These are phyloP conservation scores for Hydrolagus affinis DNA, from an alignment of 2,113 vertebrate species.

Conservation along the genomic window DNA sequence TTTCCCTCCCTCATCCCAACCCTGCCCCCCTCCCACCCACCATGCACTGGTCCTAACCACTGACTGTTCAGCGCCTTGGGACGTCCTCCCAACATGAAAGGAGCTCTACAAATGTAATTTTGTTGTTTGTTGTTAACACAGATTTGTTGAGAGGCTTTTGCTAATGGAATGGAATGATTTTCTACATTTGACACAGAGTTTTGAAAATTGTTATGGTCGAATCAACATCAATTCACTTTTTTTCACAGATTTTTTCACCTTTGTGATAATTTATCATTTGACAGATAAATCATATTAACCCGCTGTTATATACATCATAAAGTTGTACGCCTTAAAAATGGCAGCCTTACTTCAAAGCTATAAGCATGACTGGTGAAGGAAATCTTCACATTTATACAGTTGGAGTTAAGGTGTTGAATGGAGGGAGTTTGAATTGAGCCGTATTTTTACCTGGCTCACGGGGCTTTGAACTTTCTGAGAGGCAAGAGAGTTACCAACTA, in stretches of 20 bases:
- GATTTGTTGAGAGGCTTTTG: no score
- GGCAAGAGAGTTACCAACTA: no score
- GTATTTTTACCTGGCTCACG: background rate
- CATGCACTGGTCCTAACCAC: no score
- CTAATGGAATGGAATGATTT: background rate
- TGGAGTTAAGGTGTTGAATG: background rate
- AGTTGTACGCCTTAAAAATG: background rate
- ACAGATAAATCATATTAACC: background rate
- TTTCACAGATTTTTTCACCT: no score
- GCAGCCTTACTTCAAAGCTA: background rate
- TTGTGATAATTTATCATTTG: background rate
- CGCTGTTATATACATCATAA: background rate
- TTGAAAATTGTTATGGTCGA: background rate
- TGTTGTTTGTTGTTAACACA: background rate
- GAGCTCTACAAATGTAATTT: no score
- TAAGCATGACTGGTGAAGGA: background rate
- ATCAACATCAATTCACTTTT: background rate
- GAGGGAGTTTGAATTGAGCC: background rate
- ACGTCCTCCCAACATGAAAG: no score
- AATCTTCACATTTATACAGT: background rate
- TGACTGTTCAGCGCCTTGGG: no score
- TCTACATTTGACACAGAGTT: background rate
- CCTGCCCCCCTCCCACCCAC: no score
- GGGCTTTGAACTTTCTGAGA: no score
- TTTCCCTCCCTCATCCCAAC: no score